Percentiles rank a stretch among this genome's conserved stretches.
phyloP scores from a whole-genome alignment of 2,888 invertebrate genomes.

The Calliopum simillimum region DNA sequence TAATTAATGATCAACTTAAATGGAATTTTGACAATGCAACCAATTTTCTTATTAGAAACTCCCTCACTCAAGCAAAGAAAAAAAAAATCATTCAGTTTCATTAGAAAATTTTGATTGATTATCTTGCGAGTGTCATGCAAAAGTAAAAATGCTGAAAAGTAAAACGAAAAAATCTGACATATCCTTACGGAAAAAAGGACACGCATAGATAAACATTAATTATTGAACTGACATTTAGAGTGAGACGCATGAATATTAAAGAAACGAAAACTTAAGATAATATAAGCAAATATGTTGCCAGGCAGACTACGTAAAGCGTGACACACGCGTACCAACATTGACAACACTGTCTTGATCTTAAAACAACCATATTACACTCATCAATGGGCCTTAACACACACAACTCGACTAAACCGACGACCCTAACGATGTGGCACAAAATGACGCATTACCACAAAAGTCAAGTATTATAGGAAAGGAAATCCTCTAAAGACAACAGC shows the following conservation, averaged over 20 bases:
- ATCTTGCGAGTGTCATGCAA: neutral
- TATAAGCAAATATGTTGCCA: conserved; percentile 2
- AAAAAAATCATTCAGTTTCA: conserved; percentile 9
- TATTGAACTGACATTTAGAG: conserved; percentile 64
- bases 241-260: conserved; percentile 59
- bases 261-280: conserved; percentile 16
- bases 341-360: neutral
- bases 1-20: conserved; percentile 6
- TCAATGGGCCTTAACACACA: conserved; percentile 25
- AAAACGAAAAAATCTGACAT: conserved; percentile 17
- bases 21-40: neutral
- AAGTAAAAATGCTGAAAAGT: neutral
- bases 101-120: conserved; percentile 32
- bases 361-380: conserved; percentile 18
- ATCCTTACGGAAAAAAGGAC: conserved; percentile 30
- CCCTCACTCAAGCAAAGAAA: neutral
- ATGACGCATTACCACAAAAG: conserved; percentile 34
- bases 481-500: neutral
- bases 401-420: neutral
- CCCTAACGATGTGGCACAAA: neutral
- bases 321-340: conserved; percentile 3
- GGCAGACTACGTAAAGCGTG: conserved; percentile 10
- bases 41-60: conserved; percentile 1
- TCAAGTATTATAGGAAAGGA: conserved; percentile 9
- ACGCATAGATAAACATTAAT: conserved; percentile 55